Evolutionary conservation across 2,113 vertebrate genomes (phyloP).

Genomic region (Nipponia nippon): DNA sequence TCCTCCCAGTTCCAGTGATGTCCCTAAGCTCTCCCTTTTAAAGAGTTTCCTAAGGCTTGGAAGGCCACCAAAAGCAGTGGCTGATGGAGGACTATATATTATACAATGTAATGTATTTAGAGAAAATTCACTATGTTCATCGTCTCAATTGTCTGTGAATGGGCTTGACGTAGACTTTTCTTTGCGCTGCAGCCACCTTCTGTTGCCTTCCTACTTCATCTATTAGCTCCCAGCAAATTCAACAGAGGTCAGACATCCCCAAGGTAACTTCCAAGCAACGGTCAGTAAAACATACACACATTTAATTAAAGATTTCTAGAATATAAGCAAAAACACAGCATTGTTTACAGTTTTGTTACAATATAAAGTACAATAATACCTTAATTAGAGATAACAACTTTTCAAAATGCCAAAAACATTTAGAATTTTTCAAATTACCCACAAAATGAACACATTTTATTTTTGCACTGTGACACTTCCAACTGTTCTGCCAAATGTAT

Average conservation of each 20-base stretch:
- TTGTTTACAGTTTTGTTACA: slow-evolving; percentile 49
- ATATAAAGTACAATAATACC: slow-evolving; percentile 51
- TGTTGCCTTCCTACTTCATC: neutral
- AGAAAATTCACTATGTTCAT: neutral
- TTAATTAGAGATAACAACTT: slow-evolving; percentile 60
- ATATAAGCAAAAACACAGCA: slow-evolving; percentile 43
- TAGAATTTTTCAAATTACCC: slow-evolving; percentile 32
- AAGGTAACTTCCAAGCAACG: neutral
- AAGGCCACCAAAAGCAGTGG: neutral
- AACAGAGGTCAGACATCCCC: neutral
- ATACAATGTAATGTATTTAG: neutral
- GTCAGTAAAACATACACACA: neutral
- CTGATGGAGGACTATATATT: neutral
- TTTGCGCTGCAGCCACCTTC: neutral
- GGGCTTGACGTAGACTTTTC: neutral
- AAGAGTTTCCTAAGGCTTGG: neutral
- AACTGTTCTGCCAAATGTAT: slow-evolving; percentile 68
- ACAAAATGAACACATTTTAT: slow-evolving; percentile 65
- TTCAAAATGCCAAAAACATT: slow-evolving; percentile 50
- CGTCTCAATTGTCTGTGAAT: too few relatives aligned
- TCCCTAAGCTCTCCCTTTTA: neutral
- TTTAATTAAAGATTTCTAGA: slow-evolving; percentile 18
- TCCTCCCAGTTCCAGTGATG: neutral
- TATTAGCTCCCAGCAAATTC: neutral
- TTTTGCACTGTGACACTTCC: slow-evolving; percentile 64